Conservation (phyloP, 2,113 vertebrate genomes). For the Cercocebus atys region DNA sequence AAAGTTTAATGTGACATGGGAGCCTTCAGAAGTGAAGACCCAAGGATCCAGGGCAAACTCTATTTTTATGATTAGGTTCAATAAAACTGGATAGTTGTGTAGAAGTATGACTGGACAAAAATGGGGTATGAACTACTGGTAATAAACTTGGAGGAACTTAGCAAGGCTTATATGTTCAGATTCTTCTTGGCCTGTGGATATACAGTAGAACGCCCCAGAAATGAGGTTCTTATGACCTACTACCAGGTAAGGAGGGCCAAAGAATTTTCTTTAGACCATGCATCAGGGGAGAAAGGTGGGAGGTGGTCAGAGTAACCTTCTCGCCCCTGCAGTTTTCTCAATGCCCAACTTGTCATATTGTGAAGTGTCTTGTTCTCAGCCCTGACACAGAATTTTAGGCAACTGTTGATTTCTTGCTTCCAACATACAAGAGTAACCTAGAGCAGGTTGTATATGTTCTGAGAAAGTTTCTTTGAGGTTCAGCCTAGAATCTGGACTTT, state of each 20-base stretch:
- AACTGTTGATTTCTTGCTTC: not conserved
- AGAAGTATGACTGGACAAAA: not conserved
- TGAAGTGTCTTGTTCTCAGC: not conserved
- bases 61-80: not conserved
- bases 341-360: not conserved
- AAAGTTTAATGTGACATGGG: not conserved
- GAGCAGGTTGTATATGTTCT: not conserved
- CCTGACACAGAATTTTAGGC: not conserved
- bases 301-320: not conserved
- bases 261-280: not conserved
- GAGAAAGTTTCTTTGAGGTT: not conserved
- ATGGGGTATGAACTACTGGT: accelerated
- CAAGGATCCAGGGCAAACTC: not conserved
- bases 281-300: not conserved
- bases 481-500: not conserved
- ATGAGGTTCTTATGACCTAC: not conserved
- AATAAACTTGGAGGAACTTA: not conserved
- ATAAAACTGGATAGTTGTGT: not conserved
- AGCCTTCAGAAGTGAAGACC: not conserved
- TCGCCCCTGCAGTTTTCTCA: not conserved
- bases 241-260: not conserved
- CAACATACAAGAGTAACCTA: not conserved
- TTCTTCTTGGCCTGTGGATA: not conserved
- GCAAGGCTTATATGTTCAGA: not conserved
- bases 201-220: accelerated